Evolutionary conservation across 2,797 vertebrate genomes (phyloP).

Genomic region (Cyclura pinguis): DNA sequence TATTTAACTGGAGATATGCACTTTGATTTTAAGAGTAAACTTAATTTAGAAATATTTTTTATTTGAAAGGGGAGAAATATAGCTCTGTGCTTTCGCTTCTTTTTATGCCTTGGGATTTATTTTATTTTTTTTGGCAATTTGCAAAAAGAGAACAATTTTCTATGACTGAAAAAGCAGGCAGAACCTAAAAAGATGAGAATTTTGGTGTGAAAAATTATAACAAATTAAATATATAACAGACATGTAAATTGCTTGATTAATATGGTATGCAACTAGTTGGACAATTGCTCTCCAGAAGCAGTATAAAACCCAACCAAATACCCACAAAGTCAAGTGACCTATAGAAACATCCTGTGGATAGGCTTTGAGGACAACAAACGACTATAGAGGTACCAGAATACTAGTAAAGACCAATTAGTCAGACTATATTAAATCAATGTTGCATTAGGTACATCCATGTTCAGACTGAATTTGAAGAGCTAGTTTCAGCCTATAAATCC

Average conservation of each 20-base stretch:
- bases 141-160: background rate
- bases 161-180: background rate
- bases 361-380: too few species aligned
- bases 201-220: background rate
- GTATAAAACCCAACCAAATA: too few species aligned
- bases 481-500: background rate
- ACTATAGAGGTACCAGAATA: background rate
- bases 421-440: too few species aligned
- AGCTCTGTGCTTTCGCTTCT: background rate
- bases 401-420: too few species aligned
- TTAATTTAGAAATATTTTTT: constrained; percentile 20
- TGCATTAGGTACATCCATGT: background rate
- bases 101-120: background rate
- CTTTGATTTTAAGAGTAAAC: constrained; percentile 30
- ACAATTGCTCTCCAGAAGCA: background rate
- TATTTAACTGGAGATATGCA: constrained; percentile 35
- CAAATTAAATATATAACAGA: background rate
- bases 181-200: background rate
- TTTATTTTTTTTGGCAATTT: background rate
- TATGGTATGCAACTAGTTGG: background rate
- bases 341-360: too few species aligned
- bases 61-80: background rate
- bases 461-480: background rate
- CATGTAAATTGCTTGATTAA: background rate
- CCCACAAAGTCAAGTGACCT: too few species aligned